Percentiles rank a stretch among this genome's conserved stretches.
phyloP scores from a whole-genome alignment of 2,888 invertebrate species.

The Hypomecis punctinalis region DNA sequence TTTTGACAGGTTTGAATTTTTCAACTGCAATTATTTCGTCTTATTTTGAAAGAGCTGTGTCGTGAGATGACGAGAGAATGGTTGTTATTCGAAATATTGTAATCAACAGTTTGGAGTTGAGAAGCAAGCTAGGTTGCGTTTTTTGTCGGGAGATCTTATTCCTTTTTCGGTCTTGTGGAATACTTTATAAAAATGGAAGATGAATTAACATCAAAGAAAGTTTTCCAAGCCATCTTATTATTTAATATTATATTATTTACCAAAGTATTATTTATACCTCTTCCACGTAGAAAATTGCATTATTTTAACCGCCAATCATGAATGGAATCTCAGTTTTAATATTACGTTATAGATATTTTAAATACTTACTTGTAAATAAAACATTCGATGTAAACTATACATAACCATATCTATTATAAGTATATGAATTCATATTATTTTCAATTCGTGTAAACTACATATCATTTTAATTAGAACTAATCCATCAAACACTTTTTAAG shows the following conservation, averaged over 20 bases:
- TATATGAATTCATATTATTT: conserved; percentile 1
- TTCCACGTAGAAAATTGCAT: too few species aligned
- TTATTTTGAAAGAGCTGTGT: not conserved
- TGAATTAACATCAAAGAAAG: too few species aligned
- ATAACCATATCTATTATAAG: conserved; percentile 7
- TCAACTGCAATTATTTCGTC: conserved; percentile 5
- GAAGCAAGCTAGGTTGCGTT: not conserved
- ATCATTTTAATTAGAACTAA: conserved; percentile 72
- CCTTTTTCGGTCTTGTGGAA: not conserved
- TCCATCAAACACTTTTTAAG: conserved; percentile 30
- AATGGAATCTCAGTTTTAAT: conserved; percentile 3
- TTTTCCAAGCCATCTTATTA: too few species aligned
- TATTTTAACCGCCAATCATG: too few species aligned
- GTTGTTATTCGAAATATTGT: not conserved
- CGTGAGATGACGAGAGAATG: not conserved
- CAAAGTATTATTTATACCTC: too few species aligned
- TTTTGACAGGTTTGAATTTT: conserved; percentile 18
- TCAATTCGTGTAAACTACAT: conserved; percentile 57
- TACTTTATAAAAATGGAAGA: not conserved
- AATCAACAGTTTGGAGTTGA: not conserved
- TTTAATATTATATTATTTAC: too few species aligned
- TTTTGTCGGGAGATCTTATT: conserved; percentile 5
- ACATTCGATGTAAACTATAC: conserved; percentile 1
- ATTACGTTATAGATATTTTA: not conserved
- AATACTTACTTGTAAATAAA: conserved; percentile 20